These are phyloP conservation scores for Heteromormyrus szaboi DNA, from an alignment of 2,797 vertebrate species.

Conservation along the genomic window DNA sequence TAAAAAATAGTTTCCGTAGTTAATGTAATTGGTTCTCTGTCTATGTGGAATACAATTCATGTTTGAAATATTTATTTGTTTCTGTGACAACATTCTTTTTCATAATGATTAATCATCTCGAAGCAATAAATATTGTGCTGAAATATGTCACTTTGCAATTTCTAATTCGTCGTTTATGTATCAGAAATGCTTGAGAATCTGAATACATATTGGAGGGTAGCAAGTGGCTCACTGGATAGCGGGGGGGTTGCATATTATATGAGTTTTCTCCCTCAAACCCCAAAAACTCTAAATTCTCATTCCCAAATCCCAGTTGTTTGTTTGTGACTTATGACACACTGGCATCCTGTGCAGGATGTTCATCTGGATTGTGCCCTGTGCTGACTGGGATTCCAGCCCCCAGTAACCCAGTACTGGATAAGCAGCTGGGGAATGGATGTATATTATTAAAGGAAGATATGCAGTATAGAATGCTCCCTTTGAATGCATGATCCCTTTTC, in stretches of 20 bases:
- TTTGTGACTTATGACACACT: background rate
- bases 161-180: background rate
- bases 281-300: background rate
- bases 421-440: background rate
- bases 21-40: conserved; percentile 24
- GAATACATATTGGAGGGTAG: background rate
- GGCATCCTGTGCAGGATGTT: background rate
- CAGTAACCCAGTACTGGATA: background rate
- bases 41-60: conserved; percentile 25
- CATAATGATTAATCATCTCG: conserved; percentile 29
- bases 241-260: background rate
- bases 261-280: background rate
- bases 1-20: conserved; percentile 12
- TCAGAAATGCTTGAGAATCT: background rate
- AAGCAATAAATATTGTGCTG: conserved; percentile 19
- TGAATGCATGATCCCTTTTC: background rate
- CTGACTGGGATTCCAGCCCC: background rate
- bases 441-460: background rate
- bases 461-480: background rate
- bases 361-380: background rate
- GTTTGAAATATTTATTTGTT: conserved; percentile 22
- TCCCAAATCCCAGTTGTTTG: background rate
- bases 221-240: background rate
- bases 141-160: conserved; percentile 9
- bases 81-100: conserved; percentile 19